Percentiles rank a stretch among this genome's conserved stretches.
Evolutionary conservation across 35 echinoderm and acorn worm species (phyloP).

Genomic region (Hemicentrotus pulcherrimus): DNA sequence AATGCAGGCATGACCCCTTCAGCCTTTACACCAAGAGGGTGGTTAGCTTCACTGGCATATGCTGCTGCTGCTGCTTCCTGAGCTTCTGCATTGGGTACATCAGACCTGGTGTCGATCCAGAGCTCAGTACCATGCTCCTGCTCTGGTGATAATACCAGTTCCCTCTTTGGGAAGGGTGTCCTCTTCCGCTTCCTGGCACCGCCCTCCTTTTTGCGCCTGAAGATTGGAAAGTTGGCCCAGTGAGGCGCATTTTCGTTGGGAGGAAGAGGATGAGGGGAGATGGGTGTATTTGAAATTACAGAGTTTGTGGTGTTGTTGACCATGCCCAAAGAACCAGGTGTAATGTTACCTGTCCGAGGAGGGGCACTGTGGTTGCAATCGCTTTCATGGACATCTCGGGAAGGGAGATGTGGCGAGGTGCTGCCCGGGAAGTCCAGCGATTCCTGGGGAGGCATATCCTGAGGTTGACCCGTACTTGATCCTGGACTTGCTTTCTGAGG

Average conservation of each 20-base stretch:
- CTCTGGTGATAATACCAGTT: conserved; percentile 73
- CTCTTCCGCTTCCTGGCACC: conserved; percentile 88
- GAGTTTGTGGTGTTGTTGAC: conserved; percentile 39
- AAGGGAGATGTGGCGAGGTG: conserved; percentile 51
- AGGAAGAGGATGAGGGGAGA: conserved; percentile 45
- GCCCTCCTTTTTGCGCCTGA: conserved; percentile 68
- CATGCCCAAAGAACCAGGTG: conserved; percentile 39
- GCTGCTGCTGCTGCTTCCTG: conserved; percentile 43
- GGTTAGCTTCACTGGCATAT: conserved; percentile 50
- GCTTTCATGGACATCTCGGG: conserved; percentile 56
- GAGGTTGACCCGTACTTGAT: conserved; percentile 52
- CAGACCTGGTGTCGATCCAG: conserved; percentile 74
- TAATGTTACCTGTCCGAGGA: conserved; percentile 28
- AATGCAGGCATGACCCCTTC: conserved; percentile 34
- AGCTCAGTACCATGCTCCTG: conserved; percentile 60
- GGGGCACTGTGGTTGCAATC: conserved; percentile 55
- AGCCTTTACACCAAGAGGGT: not conserved
- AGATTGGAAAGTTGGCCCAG: conserved; percentile 76
- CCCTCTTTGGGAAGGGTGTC: conserved; percentile 73
- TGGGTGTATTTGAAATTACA: conserved; percentile 48
- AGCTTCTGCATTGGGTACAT: conserved; percentile 51
- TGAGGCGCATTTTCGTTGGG: conserved; percentile 65
- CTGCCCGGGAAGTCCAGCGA: conserved; percentile 51
- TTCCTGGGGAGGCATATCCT: conserved; percentile 26
- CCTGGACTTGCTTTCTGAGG: conserved; percentile 52